Percentiles rank a stretch among this genome's conserved stretches.
These are phyloP conservation scores for Thaleichthys pacificus DNA, from an alignment of 2,797 vertebrate species.

Conservation along the genomic window DNA sequence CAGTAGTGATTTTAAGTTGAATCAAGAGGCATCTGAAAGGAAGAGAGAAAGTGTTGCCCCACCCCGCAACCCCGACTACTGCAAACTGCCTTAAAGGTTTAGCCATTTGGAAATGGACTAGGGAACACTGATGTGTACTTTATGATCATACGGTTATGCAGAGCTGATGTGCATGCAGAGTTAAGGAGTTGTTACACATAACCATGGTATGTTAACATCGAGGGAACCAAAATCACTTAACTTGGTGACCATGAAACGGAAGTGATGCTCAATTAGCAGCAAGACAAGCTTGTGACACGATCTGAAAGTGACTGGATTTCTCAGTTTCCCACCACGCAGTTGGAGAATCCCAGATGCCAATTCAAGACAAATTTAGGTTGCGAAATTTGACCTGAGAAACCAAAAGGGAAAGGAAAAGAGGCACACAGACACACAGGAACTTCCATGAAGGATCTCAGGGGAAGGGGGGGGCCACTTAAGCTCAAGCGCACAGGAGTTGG, in stretches of 20 bases:
- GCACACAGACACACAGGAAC: conserved; percentile 57
- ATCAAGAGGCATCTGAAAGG: conserved; percentile 72
- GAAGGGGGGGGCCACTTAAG: conserved; percentile 67
- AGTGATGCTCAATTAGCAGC: conserved; percentile 76
- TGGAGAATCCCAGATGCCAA: conserved; percentile 76
- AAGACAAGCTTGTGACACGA: conserved; percentile 78
- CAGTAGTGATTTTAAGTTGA: conserved; percentile 59
- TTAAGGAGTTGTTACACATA: conserved; percentile 64
- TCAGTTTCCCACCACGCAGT: conserved; percentile 76
- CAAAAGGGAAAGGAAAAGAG: conserved; percentile 55
- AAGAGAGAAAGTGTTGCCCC: conserved; percentile 68
- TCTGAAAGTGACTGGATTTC: conserved; percentile 76
- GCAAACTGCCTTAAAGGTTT: conserved; percentile 52
- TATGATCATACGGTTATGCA: conserved; percentile 68
- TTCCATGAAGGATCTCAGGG: conserved; percentile 67
- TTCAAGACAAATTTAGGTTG: conserved; percentile 58
- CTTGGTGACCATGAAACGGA: conserved; percentile 76
- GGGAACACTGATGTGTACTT: conserved; percentile 48
- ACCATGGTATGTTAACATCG: conserved; percentile 67
- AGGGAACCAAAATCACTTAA: conserved; percentile 79
- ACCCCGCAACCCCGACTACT: conserved; percentile 49
- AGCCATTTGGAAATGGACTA: conserved; percentile 34
- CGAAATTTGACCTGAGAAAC: conserved; percentile 78
- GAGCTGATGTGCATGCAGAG: conserved; percentile 76
- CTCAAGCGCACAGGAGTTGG: conserved; percentile 74